A percentile compares a stretch with the other conserved stretches of the same genome.
These are phyloP conservation scores for Vespertilio murinus DNA, from an alignment of 2,797 vertebrate genomes.

Conservation along the genomic window DNA sequence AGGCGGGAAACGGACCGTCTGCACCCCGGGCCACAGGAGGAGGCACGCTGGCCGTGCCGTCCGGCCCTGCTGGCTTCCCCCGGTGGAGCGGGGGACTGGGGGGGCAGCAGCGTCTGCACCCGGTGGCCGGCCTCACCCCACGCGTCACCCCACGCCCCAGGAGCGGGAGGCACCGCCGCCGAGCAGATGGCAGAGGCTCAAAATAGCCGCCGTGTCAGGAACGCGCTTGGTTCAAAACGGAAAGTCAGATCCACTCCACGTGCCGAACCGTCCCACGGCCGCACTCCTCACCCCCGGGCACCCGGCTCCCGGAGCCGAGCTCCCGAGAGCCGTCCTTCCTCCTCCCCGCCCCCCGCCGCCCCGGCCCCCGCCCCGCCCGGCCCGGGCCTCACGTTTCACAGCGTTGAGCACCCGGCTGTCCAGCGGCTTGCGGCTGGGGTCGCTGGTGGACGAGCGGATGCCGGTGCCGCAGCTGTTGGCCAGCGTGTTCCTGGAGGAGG, in stretches of 20 bases:
- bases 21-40: background rate
- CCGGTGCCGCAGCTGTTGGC: conserved; percentile 99
- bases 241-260: conserved; percentile 48
- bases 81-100: fast-evolving
- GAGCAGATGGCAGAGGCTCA: conserved; percentile 78
- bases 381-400: conserved; percentile 93
- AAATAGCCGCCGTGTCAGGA: conserved; percentile 79
- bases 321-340: conserved; percentile 5
- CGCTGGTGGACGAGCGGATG: conserved; percentile 97
- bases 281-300: conserved; percentile 65
- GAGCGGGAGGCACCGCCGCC: conserved; percentile 66
- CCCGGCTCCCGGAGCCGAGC: background rate
- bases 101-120: too few relatives aligned
- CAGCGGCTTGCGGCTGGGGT: conserved; percentile 97
- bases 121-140: conserved; percentile 3
- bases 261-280: conserved; percentile 68
- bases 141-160: background rate
- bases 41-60: fast-evolving
- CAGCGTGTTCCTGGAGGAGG: conserved; percentile 93
- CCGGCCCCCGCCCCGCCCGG: too few relatives aligned
- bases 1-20: background rate
- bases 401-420: conserved; percentile 99
- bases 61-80: fast-evolving
- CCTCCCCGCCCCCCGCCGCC: fast-evolving
- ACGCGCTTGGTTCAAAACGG: conserved; percentile 79